phyloP scores from a whole-genome alignment of 2,113 vertebrate species.

The Sitta europaea region DNA sequence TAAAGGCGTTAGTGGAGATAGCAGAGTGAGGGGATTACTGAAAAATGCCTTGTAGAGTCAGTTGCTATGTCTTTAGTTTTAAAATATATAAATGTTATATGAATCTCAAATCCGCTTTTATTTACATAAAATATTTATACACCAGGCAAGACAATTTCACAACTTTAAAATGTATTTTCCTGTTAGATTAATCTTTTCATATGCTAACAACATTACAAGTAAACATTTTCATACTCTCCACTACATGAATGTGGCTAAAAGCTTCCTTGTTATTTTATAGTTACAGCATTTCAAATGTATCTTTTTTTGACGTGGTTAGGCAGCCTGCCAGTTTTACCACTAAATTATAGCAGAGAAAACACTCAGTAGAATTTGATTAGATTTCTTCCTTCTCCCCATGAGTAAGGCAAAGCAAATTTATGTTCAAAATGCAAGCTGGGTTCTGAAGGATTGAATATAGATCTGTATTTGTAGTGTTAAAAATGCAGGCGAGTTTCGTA shows the following conservation, averaged over 20 bases:
- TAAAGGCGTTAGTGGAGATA: conserved; percentile 52
- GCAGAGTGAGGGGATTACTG: conserved; percentile 48
- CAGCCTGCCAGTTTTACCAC: conserved; percentile 63
- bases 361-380: conserved; percentile 64
- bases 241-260: conserved; percentile 70
- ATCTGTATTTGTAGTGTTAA: conserved; percentile 17
- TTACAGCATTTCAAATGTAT: conserved; percentile 65
- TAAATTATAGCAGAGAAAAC: conserved; percentile 66
- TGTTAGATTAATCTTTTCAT: conserved; percentile 78
- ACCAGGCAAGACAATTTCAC: conserved; percentile 69
- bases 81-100: conserved; percentile 70
- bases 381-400: conserved; percentile 31
- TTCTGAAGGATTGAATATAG: conserved; percentile 16
- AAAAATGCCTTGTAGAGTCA: conserved; percentile 55
- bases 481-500: conserved; percentile 5
- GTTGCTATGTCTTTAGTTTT: conserved; percentile 20
- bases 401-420: conserved; percentile 39
- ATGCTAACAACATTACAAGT: conserved; percentile 73
- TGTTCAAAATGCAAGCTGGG: background rate
- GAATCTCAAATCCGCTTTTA: conserved; percentile 69
- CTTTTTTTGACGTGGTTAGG: conserved; percentile 58
- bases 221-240: conserved; percentile 75
- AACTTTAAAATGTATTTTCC: conserved; percentile 77
- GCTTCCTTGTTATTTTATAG: conserved; percentile 69
- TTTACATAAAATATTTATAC: conserved; percentile 78